Conservation (phyloP, 2,113 vertebrate genomes). For the Saimiri boliviensis region DNA sequence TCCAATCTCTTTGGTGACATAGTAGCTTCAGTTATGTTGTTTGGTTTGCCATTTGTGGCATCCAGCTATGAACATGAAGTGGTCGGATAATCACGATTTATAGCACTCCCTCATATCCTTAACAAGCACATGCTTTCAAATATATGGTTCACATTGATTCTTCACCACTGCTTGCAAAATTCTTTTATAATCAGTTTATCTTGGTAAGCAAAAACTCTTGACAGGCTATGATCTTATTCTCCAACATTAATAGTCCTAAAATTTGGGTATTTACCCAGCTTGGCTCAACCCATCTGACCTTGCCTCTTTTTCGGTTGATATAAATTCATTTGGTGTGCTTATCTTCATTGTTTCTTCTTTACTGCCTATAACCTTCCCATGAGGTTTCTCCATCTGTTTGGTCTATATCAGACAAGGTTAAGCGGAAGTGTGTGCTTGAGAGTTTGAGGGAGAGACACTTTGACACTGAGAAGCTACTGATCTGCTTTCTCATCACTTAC, state of each 20-base stretch:
- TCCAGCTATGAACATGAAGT: background rate
- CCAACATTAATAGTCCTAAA: background rate
- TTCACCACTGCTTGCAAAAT: background rate
- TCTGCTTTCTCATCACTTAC: background rate
- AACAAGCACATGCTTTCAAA: background rate
- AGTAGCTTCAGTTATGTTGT: background rate
- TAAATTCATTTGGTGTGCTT: background rate
- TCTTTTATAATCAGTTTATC: background rate
- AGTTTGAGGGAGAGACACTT: background rate
- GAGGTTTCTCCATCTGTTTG: background rate
- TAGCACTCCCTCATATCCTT: background rate
- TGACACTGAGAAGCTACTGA: background rate
- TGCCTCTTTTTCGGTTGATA: background rate
- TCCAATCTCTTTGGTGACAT: conserved; percentile 18
- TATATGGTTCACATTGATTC: background rate
- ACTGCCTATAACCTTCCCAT: background rate
- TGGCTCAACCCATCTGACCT: background rate
- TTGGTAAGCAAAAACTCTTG: background rate
- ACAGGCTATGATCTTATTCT: background rate
- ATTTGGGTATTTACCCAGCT: background rate
- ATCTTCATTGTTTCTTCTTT: background rate
- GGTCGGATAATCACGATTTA: background rate
- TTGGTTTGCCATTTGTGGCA: background rate
- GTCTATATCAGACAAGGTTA: background rate
- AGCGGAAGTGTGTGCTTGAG: background rate